Conservation (phyloP, 2,797 vertebrate genomes). For the Schizothorax lantsangensis region DNA sequence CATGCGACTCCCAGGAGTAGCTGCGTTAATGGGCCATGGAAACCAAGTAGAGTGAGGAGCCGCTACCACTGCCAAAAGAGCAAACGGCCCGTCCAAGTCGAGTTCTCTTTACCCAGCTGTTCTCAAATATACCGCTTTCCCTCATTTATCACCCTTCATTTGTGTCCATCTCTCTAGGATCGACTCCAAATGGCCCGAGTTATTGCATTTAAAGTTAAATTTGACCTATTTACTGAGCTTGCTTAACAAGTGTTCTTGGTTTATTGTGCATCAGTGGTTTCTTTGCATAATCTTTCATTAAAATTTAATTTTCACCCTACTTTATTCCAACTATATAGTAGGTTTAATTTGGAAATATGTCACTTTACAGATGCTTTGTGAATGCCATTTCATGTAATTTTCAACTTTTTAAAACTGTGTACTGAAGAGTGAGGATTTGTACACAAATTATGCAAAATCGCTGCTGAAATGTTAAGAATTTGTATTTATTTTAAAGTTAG, state of each 20-base stretch:
- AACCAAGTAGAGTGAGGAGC: conserved; percentile 68
- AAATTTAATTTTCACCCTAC: not conserved
- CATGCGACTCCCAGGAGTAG: conserved; percentile 69
- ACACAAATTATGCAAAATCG: not conserved
- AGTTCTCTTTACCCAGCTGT: conserved; percentile 40
- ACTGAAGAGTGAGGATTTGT: not conserved
- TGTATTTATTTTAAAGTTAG: not conserved
- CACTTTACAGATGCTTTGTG: not conserved
- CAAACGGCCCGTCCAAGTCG: conserved; percentile 33
- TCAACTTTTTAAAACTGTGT: not conserved
- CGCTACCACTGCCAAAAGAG: conserved; percentile 65
- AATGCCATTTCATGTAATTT: not conserved
- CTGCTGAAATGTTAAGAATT: not conserved
- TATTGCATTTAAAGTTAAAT: not conserved
- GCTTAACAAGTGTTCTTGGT: not conserved
- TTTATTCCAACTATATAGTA: not conserved
- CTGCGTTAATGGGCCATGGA: conserved; percentile 75
- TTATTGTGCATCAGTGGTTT: not conserved
- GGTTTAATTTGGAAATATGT: not conserved
- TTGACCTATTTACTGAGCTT: not conserved
- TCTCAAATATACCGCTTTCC: conserved; percentile 43
- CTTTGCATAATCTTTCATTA: not conserved
- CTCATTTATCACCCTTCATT: conserved; percentile 22
- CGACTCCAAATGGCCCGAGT: conserved; percentile 3
- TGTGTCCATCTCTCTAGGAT: not conserved